Conservation (phyloP, 1,140 invertebrate genomes). For the Acromyrmex echinatior region DNA sequence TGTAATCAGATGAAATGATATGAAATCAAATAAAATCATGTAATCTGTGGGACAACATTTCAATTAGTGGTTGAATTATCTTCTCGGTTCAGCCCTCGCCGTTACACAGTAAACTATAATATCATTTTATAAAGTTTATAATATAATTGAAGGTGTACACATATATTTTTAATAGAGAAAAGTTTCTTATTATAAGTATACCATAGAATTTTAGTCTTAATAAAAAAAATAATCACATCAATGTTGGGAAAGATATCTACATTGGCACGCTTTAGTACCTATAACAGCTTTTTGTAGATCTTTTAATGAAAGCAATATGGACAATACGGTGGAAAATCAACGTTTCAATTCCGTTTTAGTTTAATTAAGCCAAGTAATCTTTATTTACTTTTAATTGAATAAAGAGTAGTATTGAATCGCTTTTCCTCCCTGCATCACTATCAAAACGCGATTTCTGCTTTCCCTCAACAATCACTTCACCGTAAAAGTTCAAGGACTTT, state of each 20-base stretch:
- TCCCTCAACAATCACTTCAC: neutral
- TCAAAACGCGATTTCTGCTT: neutral
- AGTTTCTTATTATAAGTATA: neutral
- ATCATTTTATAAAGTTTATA: too few species aligned
- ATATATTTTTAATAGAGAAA: neutral
- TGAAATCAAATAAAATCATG: too few species aligned
- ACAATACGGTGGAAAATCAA: neutral
- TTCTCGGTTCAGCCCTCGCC: too few species aligned
- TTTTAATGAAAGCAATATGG: neutral
- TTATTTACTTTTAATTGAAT: neutral
- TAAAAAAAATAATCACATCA: neutral
- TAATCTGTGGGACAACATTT: too few species aligned
- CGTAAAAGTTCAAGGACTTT: neutral
- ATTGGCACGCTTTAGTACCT: neutral
- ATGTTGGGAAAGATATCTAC: neutral
- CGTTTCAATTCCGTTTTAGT: neutral
- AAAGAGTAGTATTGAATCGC: neutral
- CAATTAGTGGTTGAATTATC: too few species aligned
- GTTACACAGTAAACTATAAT: too few species aligned
- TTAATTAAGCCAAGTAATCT: neutral
- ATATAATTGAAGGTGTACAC: neutral
- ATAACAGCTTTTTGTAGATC: neutral
- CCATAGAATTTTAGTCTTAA: neutral
- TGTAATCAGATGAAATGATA: too few species aligned
- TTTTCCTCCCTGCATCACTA: neutral